Percentiles rank a stretch among this genome's conserved stretches.
phyloP scores from a whole-genome alignment of 2,888 invertebrate genomes.

The Copidosoma aretas region DNA sequence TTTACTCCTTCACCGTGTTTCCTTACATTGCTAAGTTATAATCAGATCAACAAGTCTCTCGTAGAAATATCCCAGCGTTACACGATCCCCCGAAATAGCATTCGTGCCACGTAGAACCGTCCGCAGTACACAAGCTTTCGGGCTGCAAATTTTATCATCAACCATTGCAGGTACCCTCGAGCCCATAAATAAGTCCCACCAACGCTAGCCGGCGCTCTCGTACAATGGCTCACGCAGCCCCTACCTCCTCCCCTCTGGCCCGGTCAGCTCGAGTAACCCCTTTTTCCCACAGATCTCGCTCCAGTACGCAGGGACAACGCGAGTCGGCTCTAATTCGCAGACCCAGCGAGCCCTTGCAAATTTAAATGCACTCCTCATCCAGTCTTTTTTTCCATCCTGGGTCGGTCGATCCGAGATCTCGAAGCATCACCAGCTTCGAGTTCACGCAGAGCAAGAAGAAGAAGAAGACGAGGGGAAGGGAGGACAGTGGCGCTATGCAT shows the following conservation, averaged over 20 bases:
- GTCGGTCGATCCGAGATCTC: neutral
- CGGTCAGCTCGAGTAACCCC: neutral
- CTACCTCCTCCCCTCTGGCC: neutral
- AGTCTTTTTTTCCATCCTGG: neutral
- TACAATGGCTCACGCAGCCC: neutral
- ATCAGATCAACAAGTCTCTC: too few relatives aligned
- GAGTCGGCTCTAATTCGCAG: constrained; percentile 10
- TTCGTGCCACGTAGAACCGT: neutral
- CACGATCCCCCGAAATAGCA: neutral
- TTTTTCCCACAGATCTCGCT: neutral
- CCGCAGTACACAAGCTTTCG: neutral
- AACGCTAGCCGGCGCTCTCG: neutral
- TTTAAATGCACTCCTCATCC: constrained; percentile 15
- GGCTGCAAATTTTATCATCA: constrained; percentile 2
- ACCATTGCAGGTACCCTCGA: neutral
- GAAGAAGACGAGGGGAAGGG: constrained; percentile 4
- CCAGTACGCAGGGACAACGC: neutral
- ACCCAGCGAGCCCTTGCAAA: constrained; percentile 16
- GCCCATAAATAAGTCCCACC: neutral
- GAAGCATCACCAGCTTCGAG: neutral
- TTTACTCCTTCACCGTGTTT: too few relatives aligned
- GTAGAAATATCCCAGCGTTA: too few relatives aligned
- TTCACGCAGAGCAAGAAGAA: neutral
- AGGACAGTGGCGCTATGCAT: constrained; percentile 52
- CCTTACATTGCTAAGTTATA: too few relatives aligned